A percentile compares a stretch with the other conserved stretches of the same genome.
These are phyloP conservation scores for Shinisaurus crocodilurus DNA, from an alignment of 2,113 vertebrate species.

Conservation along the genomic window DNA sequence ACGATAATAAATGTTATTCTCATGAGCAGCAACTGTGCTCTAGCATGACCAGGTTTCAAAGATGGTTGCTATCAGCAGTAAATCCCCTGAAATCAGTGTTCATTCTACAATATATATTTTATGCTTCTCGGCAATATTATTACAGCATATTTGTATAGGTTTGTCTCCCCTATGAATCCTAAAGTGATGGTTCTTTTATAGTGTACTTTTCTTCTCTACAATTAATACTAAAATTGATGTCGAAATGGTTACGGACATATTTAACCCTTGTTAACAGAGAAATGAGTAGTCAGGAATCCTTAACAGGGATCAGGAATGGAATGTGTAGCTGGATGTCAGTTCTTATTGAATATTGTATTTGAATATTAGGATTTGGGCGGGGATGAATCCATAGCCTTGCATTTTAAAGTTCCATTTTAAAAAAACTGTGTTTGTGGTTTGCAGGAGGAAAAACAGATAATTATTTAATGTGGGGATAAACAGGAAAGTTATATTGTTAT, in stretches of 20 bases:
- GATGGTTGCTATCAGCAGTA: not conserved
- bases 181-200: not conserved
- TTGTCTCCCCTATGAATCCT: not conserved
- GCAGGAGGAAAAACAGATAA: constrained; percentile 1
- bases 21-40: not conserved
- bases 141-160: not conserved
- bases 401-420: not conserved
- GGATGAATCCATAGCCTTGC: not conserved
- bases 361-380: constrained; percentile 21
- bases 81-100: not conserved
- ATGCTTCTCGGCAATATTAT: not conserved
- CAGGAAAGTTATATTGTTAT: not conserved
- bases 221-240: not conserved
- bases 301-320: not conserved
- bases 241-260: not conserved
- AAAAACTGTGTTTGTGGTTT: not conserved
- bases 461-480: not conserved
- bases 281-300: constrained; percentile 6
- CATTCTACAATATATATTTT: not conserved
- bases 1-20: not conserved
- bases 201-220: not conserved
- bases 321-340: not conserved
- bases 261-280: not conserved
- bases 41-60: not conserved
- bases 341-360: not conserved